Conservation (phyloP, 2,113 vertebrate species). For the Cebidichthys violaceus region DNA sequence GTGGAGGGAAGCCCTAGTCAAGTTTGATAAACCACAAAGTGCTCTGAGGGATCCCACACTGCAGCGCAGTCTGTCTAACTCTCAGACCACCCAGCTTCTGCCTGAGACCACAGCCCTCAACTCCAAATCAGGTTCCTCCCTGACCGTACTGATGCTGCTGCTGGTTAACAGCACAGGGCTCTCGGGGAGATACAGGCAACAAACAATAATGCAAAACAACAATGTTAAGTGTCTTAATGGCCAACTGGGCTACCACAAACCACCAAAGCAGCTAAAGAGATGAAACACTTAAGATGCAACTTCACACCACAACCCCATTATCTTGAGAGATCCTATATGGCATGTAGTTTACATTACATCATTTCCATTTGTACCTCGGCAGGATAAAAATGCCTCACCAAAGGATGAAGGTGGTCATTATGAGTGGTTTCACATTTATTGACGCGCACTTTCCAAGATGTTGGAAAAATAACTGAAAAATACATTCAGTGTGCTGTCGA, state of each 20-base stretch:
- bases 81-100: conserved; percentile 69
- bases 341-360: conserved; percentile 10
- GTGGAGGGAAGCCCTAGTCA: conserved; percentile 62
- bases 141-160: conserved; percentile 7
- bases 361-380: conserved; percentile 28
- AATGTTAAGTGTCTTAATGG: conserved; percentile 35
- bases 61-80: conserved; percentile 38
- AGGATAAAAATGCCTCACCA: conserved; percentile 17
- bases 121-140: conserved; percentile 41
- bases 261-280: neutral
- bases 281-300: conserved; percentile 8
- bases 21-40: conserved; percentile 72
- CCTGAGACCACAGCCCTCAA: conserved; percentile 45
- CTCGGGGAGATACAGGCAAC: neutral
- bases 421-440: conserved; percentile 21
- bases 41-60: conserved; percentile 69
- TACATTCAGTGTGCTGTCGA: neutral
- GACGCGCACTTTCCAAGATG: neutral
- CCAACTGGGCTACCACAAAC: conserved; percentile 29
- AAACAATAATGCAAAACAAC: conserved; percentile 42
- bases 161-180: conserved; percentile 17
- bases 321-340: conserved; percentile 4
- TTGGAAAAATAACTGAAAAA: neutral
- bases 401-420: conserved; percentile 16
- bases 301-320: neutral